These are phyloP conservation scores for Pegoplata infirma DNA, from an alignment of 2,888 invertebrate species.

Conservation along the genomic window DNA sequence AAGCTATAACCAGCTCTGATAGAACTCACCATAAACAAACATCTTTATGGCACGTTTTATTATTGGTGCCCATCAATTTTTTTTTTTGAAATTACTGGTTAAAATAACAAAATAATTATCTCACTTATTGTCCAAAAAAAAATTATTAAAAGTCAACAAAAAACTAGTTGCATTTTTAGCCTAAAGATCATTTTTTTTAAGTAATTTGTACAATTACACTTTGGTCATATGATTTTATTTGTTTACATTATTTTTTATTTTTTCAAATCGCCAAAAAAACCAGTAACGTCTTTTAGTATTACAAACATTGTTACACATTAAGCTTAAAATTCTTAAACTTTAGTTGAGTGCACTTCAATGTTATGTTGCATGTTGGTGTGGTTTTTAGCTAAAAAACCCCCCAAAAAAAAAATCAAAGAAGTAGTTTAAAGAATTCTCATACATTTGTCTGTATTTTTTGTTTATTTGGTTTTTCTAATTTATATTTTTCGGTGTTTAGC, in stretches of 20 bases:
- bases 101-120: conserved; percentile 31
- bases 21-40: background rate
- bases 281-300: background rate
- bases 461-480: background rate
- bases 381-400: too few species aligned
- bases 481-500: background rate
- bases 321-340: background rate
- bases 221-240: background rate
- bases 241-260: background rate
- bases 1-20: too few species aligned
- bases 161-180: conserved; percentile 28
- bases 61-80: background rate
- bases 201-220: background rate
- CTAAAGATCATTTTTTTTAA: background rate
- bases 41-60: background rate
- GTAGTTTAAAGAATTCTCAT: background rate
- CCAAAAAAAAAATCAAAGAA: too few species aligned
- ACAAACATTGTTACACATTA: background rate
- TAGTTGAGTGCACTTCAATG: background rate
- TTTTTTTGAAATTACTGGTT: background rate
- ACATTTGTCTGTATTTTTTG: background rate
- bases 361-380: background rate
- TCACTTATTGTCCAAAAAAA: conserved; percentile 3
- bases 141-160: background rate
- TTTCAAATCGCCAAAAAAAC: background rate